These are phyloP conservation scores for Gambelia wislizenii DNA, from an alignment of 2,797 vertebrate species.

Conservation along the genomic window DNA sequence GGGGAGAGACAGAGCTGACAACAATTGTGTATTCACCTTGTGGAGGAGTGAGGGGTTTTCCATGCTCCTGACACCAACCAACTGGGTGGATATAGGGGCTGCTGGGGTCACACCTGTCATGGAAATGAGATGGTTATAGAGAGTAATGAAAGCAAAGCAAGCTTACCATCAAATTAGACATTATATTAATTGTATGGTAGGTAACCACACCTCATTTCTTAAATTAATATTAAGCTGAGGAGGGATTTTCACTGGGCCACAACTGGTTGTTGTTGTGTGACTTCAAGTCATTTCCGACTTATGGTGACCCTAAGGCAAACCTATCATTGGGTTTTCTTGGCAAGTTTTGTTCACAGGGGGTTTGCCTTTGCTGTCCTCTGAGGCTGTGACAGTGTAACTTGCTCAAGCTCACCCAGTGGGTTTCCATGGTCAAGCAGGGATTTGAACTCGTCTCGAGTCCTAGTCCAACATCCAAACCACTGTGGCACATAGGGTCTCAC, in stretches of 20 bases:
- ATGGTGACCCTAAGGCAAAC: too few relatives aligned
- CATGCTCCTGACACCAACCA: slow-evolving; percentile 96
- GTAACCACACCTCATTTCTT: background rate
- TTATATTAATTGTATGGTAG: background rate
- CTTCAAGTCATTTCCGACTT: too few relatives aligned
- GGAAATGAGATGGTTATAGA: slow-evolving; percentile 38
- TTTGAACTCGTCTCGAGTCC: too few relatives aligned
- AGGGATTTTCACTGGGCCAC: background rate
- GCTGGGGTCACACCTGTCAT: slow-evolving; percentile 93
- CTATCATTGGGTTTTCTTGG: too few relatives aligned
- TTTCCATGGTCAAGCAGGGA: too few relatives aligned
- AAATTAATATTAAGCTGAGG: background rate
- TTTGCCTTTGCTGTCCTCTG: too few relatives aligned
- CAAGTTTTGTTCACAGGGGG: too few relatives aligned
- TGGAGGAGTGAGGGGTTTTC: slow-evolving; percentile 93
- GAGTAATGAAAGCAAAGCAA: background rate
- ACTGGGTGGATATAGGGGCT: slow-evolving; percentile 98
- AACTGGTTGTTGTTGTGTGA: background rate
- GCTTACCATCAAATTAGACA: background rate
- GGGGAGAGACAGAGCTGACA: background rate
- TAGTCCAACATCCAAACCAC: background rate
- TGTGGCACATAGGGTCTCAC: background rate
- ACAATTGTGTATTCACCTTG: slow-evolving; percentile 85
- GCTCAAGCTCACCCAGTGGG: too few relatives aligned
- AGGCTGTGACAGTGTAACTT: too few relatives aligned